Base-by-base conservation (phyloP, 2,113 vertebrate genomes). In the Hippocampus comes region DNA sequence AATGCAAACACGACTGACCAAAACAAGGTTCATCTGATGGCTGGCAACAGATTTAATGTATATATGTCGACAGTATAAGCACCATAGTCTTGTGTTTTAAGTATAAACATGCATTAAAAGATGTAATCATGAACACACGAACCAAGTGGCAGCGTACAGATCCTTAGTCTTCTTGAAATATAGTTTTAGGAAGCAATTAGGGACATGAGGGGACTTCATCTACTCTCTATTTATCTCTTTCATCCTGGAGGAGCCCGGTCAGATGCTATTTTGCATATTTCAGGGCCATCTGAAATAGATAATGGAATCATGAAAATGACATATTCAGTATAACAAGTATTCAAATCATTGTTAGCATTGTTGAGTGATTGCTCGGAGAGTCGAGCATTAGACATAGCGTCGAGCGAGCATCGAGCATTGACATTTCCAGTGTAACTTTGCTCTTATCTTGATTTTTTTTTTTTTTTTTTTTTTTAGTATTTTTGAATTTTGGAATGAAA, bases 181-280 rank as follows among this genome's bases (percentile, higher is more conserved):
- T 9, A 15, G 4, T 27, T 66, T 8, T 15, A 25, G 9, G 15
- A 46, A 17, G 23, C 14, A 66, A 25, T 66, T 27, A 18, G 64
- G 64, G 12, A 25, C 2, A 42, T 23, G 18, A 21, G 2, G 9
- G 18, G 23, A 15, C 3, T 23, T 2, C 67, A 68, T 5, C 41
- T 42, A 46, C 43, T 23, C 46, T 9, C 20, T 65, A 46, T 63
- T 68, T 38, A 2, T 64, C 20, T 70, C 70, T 10, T 63, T 12
- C 42, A 14, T 42, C 49, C 15, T 30, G 34, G 41, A 75, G 53
- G 63, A 21, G 17, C 20, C 25, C 63, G 56, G 48, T 63, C n/a
- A 59, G 34, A 34, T 51, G 78, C 51, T 88, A 89, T 46, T 88
- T 88, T 27, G 84, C 84, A 56, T 76, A 46, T 67, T 81, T 90